A percentile compares a stretch with the other conserved stretches of the same genome.
phyloP scores from a whole-genome alignment of 1,140 invertebrate species.

The Heliothis virescens region DNA sequence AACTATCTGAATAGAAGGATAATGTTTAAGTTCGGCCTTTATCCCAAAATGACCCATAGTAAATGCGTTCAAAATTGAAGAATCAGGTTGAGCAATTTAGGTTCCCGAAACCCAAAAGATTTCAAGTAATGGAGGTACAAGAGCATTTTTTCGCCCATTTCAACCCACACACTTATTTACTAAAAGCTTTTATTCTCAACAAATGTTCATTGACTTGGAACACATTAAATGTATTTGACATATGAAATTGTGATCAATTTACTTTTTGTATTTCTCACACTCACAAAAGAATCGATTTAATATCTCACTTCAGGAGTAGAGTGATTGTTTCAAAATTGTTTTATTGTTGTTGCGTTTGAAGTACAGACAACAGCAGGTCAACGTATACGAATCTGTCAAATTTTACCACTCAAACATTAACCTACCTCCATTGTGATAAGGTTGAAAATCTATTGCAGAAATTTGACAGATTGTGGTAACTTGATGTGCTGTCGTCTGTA shows the following conservation, averaged over 20 bases:
- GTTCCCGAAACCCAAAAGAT: conserved; percentile 10
- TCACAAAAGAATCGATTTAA: conserved; percentile 24
- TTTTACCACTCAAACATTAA: no score
- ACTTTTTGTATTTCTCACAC: conserved; percentile 21
- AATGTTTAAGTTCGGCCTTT: not conserved
- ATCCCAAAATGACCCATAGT: not conserved
- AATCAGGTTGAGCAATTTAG: conserved; percentile 20
- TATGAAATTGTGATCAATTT: conserved; percentile 39
- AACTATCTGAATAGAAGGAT: not conserved
- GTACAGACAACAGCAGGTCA: no score
- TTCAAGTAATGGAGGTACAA: conserved; percentile 24
- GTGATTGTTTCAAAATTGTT: not conserved
- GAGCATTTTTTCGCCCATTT: conserved; percentile 22
- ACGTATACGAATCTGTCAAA: no score
- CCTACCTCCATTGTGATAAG: no score
- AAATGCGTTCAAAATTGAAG: not conserved
- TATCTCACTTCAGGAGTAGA: not conserved
- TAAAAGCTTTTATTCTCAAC: conserved; percentile 50
- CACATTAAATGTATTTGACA: conserved; percentile 45
- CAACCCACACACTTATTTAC: conserved; percentile 28
- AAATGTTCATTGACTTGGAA: conserved; percentile 39
- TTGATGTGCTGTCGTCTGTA: no score
- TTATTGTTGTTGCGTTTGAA: no score
- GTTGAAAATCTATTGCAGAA: no score
- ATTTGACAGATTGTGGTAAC: no score